These are phyloP conservation scores for Diprion similis DNA, from an alignment of 1,140 invertebrate species.

Conservation along the genomic window DNA sequence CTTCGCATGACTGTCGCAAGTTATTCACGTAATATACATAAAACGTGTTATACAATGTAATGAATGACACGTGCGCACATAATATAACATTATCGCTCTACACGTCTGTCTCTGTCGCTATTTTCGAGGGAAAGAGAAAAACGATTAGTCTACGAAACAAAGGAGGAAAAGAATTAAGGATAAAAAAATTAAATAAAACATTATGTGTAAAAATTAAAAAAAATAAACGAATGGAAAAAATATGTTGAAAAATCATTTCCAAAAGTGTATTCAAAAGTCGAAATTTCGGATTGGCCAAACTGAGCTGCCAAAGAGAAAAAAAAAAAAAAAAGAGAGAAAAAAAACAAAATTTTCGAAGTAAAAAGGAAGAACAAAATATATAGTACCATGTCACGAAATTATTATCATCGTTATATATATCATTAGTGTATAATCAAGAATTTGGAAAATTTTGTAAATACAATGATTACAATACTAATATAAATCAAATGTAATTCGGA, in stretches of 20 bases:
- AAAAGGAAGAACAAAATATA: neutral
- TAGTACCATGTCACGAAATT: no score
- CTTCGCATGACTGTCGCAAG: neutral
- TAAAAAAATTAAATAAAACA: neutral
- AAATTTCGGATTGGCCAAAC: slow-evolving; percentile 5
- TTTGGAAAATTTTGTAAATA: no score
- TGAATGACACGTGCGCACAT: neutral
- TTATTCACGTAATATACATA: neutral
- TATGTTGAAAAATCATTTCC: neutral
- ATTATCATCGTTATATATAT: no score
- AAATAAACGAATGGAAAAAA: no score
- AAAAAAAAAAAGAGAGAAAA: neutral
- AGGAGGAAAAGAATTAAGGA: no score
- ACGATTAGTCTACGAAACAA: no score
- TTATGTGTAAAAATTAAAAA: neutral
- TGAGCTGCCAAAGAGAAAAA: neutral
- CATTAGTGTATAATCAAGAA: no score
- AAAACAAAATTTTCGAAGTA: neutral
- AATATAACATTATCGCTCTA: neutral
- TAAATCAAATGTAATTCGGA: neutral
- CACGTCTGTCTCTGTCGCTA: no score
- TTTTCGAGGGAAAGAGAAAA: no score
- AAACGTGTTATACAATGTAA: neutral
- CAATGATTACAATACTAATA: no score
- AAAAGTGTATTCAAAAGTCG: neutral